Evolutionary conservation across 2,113 vertebrate species (phyloP), one percentile per base, ranked within the genome.

Genomic region (Equus przewalskii): DNA sequence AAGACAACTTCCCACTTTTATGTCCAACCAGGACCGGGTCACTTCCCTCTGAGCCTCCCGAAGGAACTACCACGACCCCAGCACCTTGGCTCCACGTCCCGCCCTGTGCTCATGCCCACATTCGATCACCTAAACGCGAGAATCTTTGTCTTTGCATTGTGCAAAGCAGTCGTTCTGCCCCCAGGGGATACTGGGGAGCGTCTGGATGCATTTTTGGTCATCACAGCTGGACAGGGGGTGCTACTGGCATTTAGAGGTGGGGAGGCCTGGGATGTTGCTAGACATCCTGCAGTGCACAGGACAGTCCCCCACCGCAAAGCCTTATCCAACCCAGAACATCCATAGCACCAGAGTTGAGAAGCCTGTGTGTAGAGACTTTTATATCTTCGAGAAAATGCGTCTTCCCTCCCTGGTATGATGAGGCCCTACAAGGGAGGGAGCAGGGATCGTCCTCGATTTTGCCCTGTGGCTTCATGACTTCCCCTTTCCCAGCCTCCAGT

Each of bases 261-360:
- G 7, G 8, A 22, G 36, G 21, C 49, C 28, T 49, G 6, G 41
- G 15, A 26, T 14, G 3, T 65, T n/a, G 24, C 19, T 28, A 7
- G 8, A 54, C 33, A 21, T 5, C 21, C 36, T 24, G 28, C 16
- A 28, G 12, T 18, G 13, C 80, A 9, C 12, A 56, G 15, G 64
- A 26, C 5, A 49, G 58, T 41, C 49, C 36, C 69, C 69, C 26
- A 15, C 3, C 4, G 54, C 13, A 16, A 28, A 44, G 44, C 21
- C 44, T 8, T 1, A 9, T 12, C 44, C 67, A 9, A 24, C 56
- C 7, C 4, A 3, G n/a, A 13, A 8, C 1, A 8, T 24, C 26
- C 46, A 3, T 1, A 3, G 16, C 24, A 26, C 8, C 13, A 2
- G 1, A 0, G 10, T 2, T 1, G 21, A 79, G 44, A 51, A 64